These are phyloP conservation scores for Chaitophorus viminalis DNA, from an alignment of 2,888 invertebrate species.

Conservation along the genomic window DNA sequence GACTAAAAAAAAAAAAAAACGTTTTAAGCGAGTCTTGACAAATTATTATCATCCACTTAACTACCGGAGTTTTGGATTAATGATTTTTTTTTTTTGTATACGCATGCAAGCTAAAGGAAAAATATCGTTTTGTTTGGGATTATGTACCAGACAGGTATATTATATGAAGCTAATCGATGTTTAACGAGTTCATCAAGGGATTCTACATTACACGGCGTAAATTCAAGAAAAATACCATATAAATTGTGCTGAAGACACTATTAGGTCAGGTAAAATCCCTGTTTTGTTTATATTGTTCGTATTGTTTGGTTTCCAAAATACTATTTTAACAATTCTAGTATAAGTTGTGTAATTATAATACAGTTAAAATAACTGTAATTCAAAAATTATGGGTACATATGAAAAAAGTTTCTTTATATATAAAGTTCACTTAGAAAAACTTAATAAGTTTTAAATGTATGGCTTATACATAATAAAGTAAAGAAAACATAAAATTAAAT, in stretches of 20 bases:
- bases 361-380: neutral
- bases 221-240: constrained; percentile 33
- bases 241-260: constrained; percentile 37
- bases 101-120: constrained; percentile 5
- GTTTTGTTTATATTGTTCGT: constrained; percentile 28
- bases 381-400: too few relatives aligned
- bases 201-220: constrained; percentile 42
- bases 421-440: neutral
- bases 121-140: constrained; percentile 58
- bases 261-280: constrained; percentile 37
- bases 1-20: constrained; percentile 28
- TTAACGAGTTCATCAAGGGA: constrained; percentile 60
- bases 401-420: neutral
- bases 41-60: constrained; percentile 59
- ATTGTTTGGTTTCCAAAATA: neutral
- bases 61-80: constrained; percentile 61
- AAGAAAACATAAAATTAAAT: too few relatives aligned
- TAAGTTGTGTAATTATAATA: neutral
- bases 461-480: too few relatives aligned
- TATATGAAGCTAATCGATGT: constrained; percentile 55
- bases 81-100: constrained; percentile 45
- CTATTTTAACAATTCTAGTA: neutral
- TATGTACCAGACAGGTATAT: constrained; percentile 48
- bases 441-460: too few relatives aligned
- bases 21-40: constrained; percentile 44